Percentiles rank a stretch among this genome's conserved stretches.
Conservation (phyloP, 2,797 vertebrate species). For the Lepilemur ruficaudatus region DNA sequence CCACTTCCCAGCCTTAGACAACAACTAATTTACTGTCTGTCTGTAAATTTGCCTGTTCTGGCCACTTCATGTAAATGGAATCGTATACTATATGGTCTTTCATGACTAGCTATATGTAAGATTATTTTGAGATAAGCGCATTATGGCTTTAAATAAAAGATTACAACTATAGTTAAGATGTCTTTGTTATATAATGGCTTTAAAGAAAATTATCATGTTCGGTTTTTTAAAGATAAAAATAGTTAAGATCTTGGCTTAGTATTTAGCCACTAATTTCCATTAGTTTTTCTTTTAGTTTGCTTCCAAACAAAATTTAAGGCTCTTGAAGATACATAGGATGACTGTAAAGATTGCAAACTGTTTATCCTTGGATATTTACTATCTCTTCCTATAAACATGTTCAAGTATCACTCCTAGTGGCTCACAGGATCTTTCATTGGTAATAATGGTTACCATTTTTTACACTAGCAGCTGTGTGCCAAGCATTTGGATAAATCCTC, state of each 20-base stretch:
- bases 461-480: neutral
- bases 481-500: neutral
- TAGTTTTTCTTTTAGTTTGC: neutral
- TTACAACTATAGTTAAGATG: neutral
- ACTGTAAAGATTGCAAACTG: neutral
- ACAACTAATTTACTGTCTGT: too few relatives aligned
- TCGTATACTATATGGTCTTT: neutral
- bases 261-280: neutral
- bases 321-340: neutral
- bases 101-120: neutral
- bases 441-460: neutral
- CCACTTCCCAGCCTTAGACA: too few relatives aligned
- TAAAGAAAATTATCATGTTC: neutral
- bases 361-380: neutral
- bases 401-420: neutral
- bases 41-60: too few relatives aligned
- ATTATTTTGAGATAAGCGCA: slow-evolving; percentile 28
- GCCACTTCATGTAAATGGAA: neutral
- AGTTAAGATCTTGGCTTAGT: neutral
- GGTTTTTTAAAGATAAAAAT: neutral
- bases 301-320: slow-evolving; percentile 3
- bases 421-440: neutral
- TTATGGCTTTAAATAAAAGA: neutral
- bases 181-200: neutral
- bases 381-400: neutral